Evolutionary conservation across 2,888 invertebrate species (phyloP).

Genomic region (Hirtodrosophila cameraria): DNA sequence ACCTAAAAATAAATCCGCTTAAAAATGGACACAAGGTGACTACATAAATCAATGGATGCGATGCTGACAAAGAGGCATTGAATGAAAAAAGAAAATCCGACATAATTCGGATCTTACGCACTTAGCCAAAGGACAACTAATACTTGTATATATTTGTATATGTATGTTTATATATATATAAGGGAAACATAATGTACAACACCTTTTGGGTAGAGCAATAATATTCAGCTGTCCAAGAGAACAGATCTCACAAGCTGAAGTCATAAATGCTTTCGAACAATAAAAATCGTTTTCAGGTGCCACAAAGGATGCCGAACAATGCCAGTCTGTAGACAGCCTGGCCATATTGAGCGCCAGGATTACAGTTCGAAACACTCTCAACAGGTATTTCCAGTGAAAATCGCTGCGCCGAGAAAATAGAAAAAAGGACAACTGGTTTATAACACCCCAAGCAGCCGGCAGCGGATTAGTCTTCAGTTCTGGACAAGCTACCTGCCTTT

Average conservation of each 20-base stretch:
- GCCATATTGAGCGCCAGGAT: constrained; percentile 73
- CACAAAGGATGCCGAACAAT: constrained; percentile 63
- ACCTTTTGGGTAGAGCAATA: constrained; percentile 39
- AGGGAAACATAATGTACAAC: constrained; percentile 37
- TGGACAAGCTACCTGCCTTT: constrained; percentile 22
- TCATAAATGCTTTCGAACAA: constrained; percentile 60
- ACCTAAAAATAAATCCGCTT: constrained; percentile 70
- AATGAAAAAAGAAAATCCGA: constrained; percentile 69
- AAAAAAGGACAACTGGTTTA: constrained; percentile 70
- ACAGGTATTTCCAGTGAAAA: constrained; percentile 73
- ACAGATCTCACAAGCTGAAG: constrained; percentile 56
- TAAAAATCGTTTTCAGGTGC: constrained; percentile 57
- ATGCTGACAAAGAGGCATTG: constrained; percentile 36
- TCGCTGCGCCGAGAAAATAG: constrained; percentile 44
- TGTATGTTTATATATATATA: constrained; percentile 1
- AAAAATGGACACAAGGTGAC: constrained; percentile 31
- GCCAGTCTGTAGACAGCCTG: constrained; percentile 39
- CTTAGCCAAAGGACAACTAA: not conserved
- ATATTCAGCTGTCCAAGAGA: constrained; percentile 63
- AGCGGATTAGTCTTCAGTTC: constrained; percentile 46
- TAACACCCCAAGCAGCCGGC: constrained; percentile 63
- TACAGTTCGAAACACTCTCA: constrained; percentile 41
- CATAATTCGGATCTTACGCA: constrained; percentile 41
- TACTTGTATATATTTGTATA: constrained; percentile 5
- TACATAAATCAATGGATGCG: constrained; percentile 73